Base-by-base conservation (phyloP, 2,888 invertebrate genomes). In the Drosophila cyrtoloma region DNA sequence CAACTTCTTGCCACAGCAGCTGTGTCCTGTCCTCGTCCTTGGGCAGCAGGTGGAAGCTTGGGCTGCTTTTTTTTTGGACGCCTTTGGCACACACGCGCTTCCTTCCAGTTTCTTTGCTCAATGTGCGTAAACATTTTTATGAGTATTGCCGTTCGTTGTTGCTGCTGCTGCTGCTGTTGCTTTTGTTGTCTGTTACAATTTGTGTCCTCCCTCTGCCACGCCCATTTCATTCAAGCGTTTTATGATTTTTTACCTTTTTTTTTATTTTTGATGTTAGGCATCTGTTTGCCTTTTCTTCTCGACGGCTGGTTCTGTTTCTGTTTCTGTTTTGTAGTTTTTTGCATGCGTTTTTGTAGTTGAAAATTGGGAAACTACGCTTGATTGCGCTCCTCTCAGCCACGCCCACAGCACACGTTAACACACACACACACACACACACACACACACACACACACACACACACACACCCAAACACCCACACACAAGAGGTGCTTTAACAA, bases 91-190 rank as follows among this genome's bases (percentile, higher is more conserved):
- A 74, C 74, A n/a, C 62, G 39, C 42, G 53, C 47, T 39, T 71
- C 71, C 79, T 70, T 66, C 47, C 47, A n/a, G 51, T 58, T 68
- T 65, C 28, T 71, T 63, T 70, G 84, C 86, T 78, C 79, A 89
- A 91, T 91, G 91, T 87, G 86, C 87, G 87, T 87, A 89, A 73
- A 79, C 53, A 74, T 82, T 87, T 89, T 84, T 87, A 89, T 90
- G 90, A 85, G 83, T 77, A 89, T 91, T 87, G 85, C 81, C 55
- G 9, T 59, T 61, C 26, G 51, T 44, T 51, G 52, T 28, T 62
- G 19, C 35, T 44, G n/a, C 42, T 65, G 42, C 19, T 35, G 39
- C 39, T 51, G 56, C 42, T 33, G 22, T 60, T 71, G 50, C 50
- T 32, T 39, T 42, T 63, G 55, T 67, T 75, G 66, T 57, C 75